Conservation (phyloP, 2,888 invertebrate species). For the Germaria angustata region DNA sequence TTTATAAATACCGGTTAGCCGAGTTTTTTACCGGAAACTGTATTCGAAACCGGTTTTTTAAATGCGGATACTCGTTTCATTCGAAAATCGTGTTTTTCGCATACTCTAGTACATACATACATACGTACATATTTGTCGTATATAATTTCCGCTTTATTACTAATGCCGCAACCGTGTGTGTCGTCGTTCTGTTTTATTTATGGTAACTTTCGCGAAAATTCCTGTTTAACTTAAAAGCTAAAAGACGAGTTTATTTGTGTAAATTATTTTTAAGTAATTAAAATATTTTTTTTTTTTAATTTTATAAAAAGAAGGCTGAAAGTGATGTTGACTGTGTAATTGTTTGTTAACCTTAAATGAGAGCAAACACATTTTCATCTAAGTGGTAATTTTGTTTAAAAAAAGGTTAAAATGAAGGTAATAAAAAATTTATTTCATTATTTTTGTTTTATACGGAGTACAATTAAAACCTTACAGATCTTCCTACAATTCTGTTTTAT, state of each 20-base stretch:
- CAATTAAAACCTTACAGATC: not conserved
- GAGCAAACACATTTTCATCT: not conserved
- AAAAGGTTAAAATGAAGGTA: conserved; percentile 27
- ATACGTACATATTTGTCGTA: not conserved
- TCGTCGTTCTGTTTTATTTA: not conserved
- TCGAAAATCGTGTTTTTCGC: no score
- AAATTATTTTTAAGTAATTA: conserved; percentile 4
- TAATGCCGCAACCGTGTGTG: not conserved
- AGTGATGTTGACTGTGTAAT: not conserved
- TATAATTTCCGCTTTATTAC: not conserved
- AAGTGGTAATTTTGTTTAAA: not conserved
- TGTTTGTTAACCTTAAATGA: not conserved
- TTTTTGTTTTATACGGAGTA: not conserved
- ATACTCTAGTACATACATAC: no score
- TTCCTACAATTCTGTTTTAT: not conserved
- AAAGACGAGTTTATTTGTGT: not conserved
- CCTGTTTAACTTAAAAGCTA: not conserved
- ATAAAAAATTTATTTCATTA: not conserved
- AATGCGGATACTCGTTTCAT: no score
- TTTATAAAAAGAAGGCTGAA: conserved; percentile 12
- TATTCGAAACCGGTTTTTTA: no score
- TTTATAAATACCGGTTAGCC: no score
- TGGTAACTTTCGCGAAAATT: not conserved
- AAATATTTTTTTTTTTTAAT: not conserved
- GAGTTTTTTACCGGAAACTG: no score